These are phyloP conservation scores for Somateria mollissima DNA, from an alignment of 2,797 vertebrate genomes.

Conservation along the genomic window DNA sequence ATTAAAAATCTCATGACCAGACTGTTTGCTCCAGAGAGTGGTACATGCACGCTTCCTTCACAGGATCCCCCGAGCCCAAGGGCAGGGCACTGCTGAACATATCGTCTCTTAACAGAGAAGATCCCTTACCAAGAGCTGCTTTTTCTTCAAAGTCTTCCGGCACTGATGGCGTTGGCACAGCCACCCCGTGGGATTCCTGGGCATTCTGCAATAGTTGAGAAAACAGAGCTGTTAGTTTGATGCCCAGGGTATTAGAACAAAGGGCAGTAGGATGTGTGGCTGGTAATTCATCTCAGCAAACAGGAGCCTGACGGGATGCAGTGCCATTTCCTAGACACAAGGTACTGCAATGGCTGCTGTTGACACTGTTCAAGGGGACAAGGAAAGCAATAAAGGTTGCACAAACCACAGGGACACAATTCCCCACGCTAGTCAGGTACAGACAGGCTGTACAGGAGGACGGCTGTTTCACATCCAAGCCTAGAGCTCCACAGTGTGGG, in stretches of 20 bases:
- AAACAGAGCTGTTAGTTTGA: not conserved
- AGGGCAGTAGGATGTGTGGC: not conserved
- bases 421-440: not conserved
- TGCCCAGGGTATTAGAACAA: rapidly evolving
- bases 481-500: not conserved
- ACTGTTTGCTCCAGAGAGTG: not conserved
- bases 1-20: not conserved
- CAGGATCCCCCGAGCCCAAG: not conserved
- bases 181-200: conserved; percentile 81
- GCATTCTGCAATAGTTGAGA: conserved; percentile 71
- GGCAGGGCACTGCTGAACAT: not conserved
- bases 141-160: conserved; percentile 78
- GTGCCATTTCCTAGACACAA: rapidly evolving
- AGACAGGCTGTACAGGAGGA: not conserved
- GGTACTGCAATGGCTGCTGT: not conserved
- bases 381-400: not conserved
- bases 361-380: not conserved
- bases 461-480: rapidly evolving
- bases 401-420: not conserved
- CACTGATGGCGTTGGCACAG: conserved; percentile 80
- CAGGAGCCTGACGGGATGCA: not conserved
- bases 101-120: not conserved
- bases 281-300: not conserved
- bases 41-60: not conserved
- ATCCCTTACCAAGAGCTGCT: conserved; percentile 70